Evolutionary conservation across 2,113 vertebrate species (phyloP).

Genomic region (Progne subis): DNA sequence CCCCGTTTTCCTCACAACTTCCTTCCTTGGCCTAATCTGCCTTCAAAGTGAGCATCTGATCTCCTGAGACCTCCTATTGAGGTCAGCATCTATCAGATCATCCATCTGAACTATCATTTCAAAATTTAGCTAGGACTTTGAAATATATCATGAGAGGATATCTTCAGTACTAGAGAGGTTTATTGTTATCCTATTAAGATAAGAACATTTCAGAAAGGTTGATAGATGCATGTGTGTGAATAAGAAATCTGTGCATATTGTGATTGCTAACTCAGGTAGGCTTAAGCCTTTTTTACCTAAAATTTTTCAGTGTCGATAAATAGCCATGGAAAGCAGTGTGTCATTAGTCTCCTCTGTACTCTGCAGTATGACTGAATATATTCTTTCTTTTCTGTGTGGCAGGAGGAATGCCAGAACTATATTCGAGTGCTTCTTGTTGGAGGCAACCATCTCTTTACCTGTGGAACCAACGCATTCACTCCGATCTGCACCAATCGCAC

Average conservation of each 20-base stretch:
- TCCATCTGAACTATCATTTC: not conserved
- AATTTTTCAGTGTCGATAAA: not conserved
- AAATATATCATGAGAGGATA: not conserved
- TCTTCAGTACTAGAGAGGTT: not conserved
- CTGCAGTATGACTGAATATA: not conserved
- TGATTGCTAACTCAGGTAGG: not conserved
- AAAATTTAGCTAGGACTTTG: not conserved
- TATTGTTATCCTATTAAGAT: not conserved
- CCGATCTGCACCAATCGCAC: slow-evolving; percentile 96
- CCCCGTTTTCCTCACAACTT: not conserved
- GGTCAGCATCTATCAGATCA: not conserved
- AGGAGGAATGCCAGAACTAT: slow-evolving; percentile 99
- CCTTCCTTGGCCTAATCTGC: not conserved
- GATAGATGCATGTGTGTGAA: not conserved
- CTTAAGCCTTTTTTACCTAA: not conserved
- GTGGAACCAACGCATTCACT: slow-evolving; percentile 95
- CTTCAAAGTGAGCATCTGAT: not conserved
- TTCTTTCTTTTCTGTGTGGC: not conserved
- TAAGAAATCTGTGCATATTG: not conserved
- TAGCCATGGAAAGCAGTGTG: not conserved
- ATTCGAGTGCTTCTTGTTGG: slow-evolving; percentile 94
- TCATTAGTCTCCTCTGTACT: not conserved
- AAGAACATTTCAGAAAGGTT: not conserved
- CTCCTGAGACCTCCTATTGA: not conserved
- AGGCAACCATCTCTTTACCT: slow-evolving; percentile 90